Evolutionary conservation across 1,140 invertebrate genomes (phyloP), one percentile per base, ranked within the genome.

Genomic region (Scaptomyza graminum): DNA sequence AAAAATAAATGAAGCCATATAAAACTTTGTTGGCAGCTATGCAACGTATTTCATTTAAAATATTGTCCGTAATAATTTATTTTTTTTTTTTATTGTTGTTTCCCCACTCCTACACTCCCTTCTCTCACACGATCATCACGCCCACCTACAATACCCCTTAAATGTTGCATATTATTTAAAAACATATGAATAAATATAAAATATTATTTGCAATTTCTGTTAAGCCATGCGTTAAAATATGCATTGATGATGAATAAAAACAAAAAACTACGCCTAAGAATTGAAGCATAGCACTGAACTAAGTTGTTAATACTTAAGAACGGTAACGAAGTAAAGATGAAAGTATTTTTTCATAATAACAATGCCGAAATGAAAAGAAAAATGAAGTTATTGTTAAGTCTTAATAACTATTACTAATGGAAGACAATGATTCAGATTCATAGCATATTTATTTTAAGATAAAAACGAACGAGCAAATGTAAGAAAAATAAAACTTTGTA

Each of bases 181-280:
- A 41, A 63, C 60, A 1, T 4, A 16, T 37, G 9, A 41, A 31
- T 22, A 18, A 43, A 57, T 56, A 61, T 63, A 51, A 55, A 76
- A 61, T 78, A 61, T 79, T 74, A 81, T 82, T 67, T 81, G 75
- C 82, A 88, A 87, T 87, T 75, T 88, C 82, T 76, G 82, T 87
- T 87, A 88, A 73, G 82, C 71, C 83, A 59, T 59, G 25, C 25
- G 60, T 70, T 70, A 46, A 64, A 50, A 34, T 52, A 28, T 28
- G 6, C 46, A 62, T 73, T 44, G 44, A 69, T 55, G 15, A 55
- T 31, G 44, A 39, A 49, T 63, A 51, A 64, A 64, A n/a, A 22
- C n/a, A 39, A 39, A 37, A 37, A 37, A 37, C 9, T 52, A 72
- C 31, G 51, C 57, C 61, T 80, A 76, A 67, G 73, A 69, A 73